phyloP scores from a whole-genome alignment of 2,888 invertebrate genomes.

The Listrodromus nycthemerus region DNA sequence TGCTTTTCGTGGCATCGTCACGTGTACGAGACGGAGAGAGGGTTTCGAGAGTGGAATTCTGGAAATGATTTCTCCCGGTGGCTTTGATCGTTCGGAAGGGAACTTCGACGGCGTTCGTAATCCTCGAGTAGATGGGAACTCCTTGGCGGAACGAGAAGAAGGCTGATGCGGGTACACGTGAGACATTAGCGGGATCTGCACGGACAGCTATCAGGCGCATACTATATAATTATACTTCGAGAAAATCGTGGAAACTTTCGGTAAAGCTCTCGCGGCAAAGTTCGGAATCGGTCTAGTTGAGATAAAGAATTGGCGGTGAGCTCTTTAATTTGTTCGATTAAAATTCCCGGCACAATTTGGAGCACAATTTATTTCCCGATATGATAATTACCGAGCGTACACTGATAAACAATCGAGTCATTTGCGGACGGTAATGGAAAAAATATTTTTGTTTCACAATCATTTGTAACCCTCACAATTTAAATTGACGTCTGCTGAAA shows the following conservation, averaged over 20 bases:
- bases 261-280: neutral
- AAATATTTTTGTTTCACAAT: too few relatives aligned
- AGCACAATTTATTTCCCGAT: conserved; percentile 33
- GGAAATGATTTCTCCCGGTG: conserved; percentile 60
- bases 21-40: conserved; percentile 11
- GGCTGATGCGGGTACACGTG: conserved; percentile 8
- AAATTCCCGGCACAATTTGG: conserved; percentile 36
- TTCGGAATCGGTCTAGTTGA: neutral
- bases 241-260: conserved; percentile 9
- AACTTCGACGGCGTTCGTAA: conserved; percentile 53
- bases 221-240: neutral
- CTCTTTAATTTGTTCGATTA: conserved; percentile 48
- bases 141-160: conserved; percentile 34
- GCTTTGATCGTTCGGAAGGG: conserved; percentile 61
- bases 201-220: neutral
- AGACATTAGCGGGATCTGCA: conserved; percentile 7
- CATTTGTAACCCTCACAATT: too few relatives aligned
- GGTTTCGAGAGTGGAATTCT: conserved; percentile 57
- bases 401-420: too few relatives aligned
- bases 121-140: conserved; percentile 50
- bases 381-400: neutral
- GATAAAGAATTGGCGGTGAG: conserved; percentile 3
- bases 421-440: too few relatives aligned
- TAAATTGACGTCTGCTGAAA: too few relatives aligned
- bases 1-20: conserved; percentile 52